Evolutionary conservation across 1,140 invertebrate species (phyloP), one percentile per base, ranked within the genome.

Genomic region (Choristoneura fumiferana): DNA sequence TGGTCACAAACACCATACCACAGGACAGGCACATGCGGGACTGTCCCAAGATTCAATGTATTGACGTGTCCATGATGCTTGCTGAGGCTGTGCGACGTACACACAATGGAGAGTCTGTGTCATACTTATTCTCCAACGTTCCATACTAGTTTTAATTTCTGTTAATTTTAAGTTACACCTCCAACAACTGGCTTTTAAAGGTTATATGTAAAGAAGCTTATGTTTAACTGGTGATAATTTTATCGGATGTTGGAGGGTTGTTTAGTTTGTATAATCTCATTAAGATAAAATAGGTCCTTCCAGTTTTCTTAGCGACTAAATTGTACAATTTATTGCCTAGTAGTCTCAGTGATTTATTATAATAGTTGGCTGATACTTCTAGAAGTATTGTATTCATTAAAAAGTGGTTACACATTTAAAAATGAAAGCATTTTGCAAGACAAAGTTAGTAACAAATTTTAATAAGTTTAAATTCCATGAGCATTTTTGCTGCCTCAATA

Each of bases 1-100:
- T 99, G 64, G 98, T 99, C 13, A 99, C 98, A 34, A 99, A 99
- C 89, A 99, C 98, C 34, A 99, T 99, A 85, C 98, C 98, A 18
- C 98, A 99, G 89, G 98, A 99, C 83, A 94, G 95, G 71, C 98
- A 99, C 81, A 99, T 99, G 97, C 96, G 97, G 76, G 95, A 97
- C 71, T 99, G 98, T 78, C 93, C 95, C 15, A 99, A 99, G 93
- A 88, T 95, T 65, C 91, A 99, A 95, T 98, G 96, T 81, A 98
- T 99, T 84, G 98, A 99, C 90, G 97, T 99, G 12, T 99, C 98
- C 0, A 98, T 98, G 96, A 99, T 99, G 93, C 94, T 99, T 78
- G 97, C 98, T 6, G 98, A 99, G 86, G 97, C 98, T 54, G 97
- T 99, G 12, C 92, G 98, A 75, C 93, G 98, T 82, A 99, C 98